These are phyloP conservation scores for Limosa lapponica DNA, from an alignment of 2,797 vertebrate species.

Conservation along the genomic window DNA sequence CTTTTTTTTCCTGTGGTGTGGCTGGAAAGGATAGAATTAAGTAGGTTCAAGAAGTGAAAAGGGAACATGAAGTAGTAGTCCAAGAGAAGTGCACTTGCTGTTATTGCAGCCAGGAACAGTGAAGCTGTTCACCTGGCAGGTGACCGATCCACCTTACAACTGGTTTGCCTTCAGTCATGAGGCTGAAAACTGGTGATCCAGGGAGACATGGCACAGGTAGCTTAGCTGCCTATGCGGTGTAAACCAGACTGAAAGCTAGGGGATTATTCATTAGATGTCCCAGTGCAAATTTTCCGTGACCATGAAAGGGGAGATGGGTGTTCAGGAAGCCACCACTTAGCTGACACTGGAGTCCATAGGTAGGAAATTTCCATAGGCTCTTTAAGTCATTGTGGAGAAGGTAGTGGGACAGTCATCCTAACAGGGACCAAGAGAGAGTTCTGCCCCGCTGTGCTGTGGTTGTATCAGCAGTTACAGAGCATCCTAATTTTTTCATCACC, in stretches of 20 bases:
- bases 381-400: neutral
- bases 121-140: neutral
- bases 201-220: neutral
- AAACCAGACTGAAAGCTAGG: neutral
- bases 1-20: neutral
- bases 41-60: constrained; percentile 15
- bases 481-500: neutral
- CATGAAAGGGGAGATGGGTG: neutral
- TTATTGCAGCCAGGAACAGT: neutral
- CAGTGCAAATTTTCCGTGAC: neutral
- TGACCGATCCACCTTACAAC: neutral
- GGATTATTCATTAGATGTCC: neutral
- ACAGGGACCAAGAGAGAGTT: neutral
- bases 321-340: neutral
- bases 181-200: neutral
- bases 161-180: neutral
- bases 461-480: neutral
- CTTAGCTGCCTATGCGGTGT: neutral
- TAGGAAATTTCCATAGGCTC: neutral
- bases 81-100: neutral
- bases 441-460: neutral
- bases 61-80: neutral
- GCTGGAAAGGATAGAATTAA: constrained; percentile 31
- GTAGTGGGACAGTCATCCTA: neutral
- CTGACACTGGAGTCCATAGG: neutral